Percentiles rank a stretch among this genome's conserved stretches.
Evolutionary conservation across 2,888 invertebrate species (phyloP).

Genomic region (Beris chalybata): DNA sequence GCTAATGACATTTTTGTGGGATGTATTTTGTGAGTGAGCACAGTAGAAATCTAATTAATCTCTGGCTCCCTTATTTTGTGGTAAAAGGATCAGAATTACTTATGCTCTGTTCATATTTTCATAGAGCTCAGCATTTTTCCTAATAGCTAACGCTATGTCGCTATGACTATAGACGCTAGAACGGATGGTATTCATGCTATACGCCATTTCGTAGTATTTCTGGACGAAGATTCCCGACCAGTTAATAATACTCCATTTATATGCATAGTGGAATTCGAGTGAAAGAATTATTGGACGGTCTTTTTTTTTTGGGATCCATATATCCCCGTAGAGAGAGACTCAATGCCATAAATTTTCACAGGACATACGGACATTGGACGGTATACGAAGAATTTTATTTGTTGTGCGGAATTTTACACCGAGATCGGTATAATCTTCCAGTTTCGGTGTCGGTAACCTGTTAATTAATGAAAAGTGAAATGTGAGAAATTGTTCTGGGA

Average conservation of each 20-base stretch:
- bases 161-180: neutral
- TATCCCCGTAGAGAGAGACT: slow-evolving; percentile 5
- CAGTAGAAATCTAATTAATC: slow-evolving; percentile 28
- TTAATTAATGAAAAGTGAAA: no score
- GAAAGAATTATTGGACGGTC: slow-evolving; percentile 28
- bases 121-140: slow-evolving; percentile 4
- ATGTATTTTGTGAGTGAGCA: slow-evolving; percentile 23
- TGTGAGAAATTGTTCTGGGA: no score
- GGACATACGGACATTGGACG: slow-evolving; percentile 17
- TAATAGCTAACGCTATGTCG: slow-evolving; percentile 1
- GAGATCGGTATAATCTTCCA: no score
- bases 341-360: slow-evolving; percentile 26
- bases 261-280: slow-evolving; percentile 31
- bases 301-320: slow-evolving; percentile 19
- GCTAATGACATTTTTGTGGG: slow-evolving; percentile 29
- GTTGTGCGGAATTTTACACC: no score
- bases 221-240: slow-evolving; percentile 24
- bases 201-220: neutral
- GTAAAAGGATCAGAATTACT: no score
- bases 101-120: neutral
- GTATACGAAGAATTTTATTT: slow-evolving; percentile 17
- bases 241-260: slow-evolving; percentile 32
- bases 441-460: no score
- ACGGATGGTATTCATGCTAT: neutral
- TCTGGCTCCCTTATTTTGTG: slow-evolving; percentile 1